Base-by-base conservation (phyloP, 2,888 invertebrate genomes). In the Sicus ferrugineus region DNA sequence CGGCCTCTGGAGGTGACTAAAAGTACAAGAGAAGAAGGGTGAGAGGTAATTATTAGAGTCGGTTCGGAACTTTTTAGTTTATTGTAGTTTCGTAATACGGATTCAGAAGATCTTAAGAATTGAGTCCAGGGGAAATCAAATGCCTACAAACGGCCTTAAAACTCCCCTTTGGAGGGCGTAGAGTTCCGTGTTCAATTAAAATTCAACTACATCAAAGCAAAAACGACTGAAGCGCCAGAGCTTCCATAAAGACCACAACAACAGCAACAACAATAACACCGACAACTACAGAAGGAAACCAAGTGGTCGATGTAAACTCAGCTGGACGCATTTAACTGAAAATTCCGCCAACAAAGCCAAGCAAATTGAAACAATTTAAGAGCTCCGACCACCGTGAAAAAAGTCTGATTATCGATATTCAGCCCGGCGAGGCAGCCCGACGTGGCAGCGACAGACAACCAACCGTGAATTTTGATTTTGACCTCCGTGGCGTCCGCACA, bases 391-490 rank as follows among this genome's bases (percentile, higher is more conserved):
- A 56, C 38, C 28, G 19, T n/a, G 16, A 14, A 9, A n/a, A 23
- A 21, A 23, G 42, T 16, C 14, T 3, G 28, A 31, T 31, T 52
- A 50, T 64, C 64, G 64, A 64, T 64, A 64, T 30, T 31, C 50
- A 11, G 26, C 6, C 28, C 54, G 28, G 54, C 7, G 50, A 19
- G 50, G 21, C 31, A 31, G 11, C 26, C 14, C n/a, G 30, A 30
- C 31, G 21, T 14, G 19, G 3, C 54, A 26, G n/a, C 28, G 11
- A 56, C 42, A 3, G 16, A 21, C 34, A 30, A 19, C 4, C 19
- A 79, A 77, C 80, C 81, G 81, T 82, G 82, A 79, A 81, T 82
- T 81, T 81, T 82, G 81, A 82, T 82, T 82, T 81, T n/a, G 79
- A 72, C 71, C 72, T 73, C 46, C 67, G 62, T 56, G 65, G 23